Base-by-base conservation (phyloP, 2,797 vertebrate species). In the Borostomias antarcticus region DNA sequence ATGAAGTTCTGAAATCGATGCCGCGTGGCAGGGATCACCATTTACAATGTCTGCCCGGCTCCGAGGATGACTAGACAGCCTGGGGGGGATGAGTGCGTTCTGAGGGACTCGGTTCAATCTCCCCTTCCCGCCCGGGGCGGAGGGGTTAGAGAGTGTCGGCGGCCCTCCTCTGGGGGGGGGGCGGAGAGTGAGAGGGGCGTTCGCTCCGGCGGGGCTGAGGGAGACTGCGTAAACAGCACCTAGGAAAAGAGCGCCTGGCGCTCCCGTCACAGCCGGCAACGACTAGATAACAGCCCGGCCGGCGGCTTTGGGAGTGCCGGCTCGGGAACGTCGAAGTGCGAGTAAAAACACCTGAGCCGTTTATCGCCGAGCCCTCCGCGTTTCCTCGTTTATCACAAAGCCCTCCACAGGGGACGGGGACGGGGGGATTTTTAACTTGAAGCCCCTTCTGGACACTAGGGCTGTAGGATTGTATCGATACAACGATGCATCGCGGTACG, bases 231-330 rank as follows among this genome's bases (percentile, higher is more conserved):
- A 30, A 76, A 73, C n/a, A 4, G 52, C 62, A 70, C 73, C 77
- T 61, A 59, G n/a, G 71, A 52, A 54, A 23, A n/a, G n/a, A n/a
- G n/a, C n/a, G 70, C 64, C 62, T 76, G 62, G 50, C 29, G 17
- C 63, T 50, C 13, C 25, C 17, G 17, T 23, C 37, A 37, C 43
- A 75, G 65, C 58, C 47, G 32, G 60, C 9, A 50, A 67, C 48
- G 62, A 68, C 57, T 66, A 47, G 19, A 72, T 66, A 74, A 78
- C 52, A 59, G 50, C 64, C 66, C 52, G 69, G 62, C 69, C 71
- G n/a, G n/a, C n/a, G n/a, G n/a, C n/a, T n/a, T n/a, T n/a, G n/a
- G n/a, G n/a, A n/a, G n/a, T n/a, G n/a, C n/a, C n/a, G n/a, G n/a
- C n/a, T n/a, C n/a, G n/a, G n/a, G n/a, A n/a, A n/a, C n/a, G n/a